Base-by-base conservation (phyloP, 2,888 invertebrate species). In the Coelinius sp. region DNA sequence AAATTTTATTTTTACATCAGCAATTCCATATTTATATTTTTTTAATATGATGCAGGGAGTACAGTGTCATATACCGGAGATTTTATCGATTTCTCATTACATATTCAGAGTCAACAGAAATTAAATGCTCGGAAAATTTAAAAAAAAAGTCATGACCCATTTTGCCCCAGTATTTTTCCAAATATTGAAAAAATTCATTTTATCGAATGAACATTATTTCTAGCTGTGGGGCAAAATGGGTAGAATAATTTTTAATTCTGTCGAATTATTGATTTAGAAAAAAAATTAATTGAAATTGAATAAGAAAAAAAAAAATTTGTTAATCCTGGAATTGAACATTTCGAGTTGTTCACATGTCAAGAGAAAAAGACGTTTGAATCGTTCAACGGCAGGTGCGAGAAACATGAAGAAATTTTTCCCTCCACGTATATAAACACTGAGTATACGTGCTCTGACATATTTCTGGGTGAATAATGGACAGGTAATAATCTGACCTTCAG, bases 341-440 rank as follows among this genome's bases (percentile, higher is more conserved):
- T n/a, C n/a, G n/a, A n/a, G n/a, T n/a, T n/a, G n/a, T n/a, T n/a
- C n/a, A n/a, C n/a, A n/a, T n/a, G n/a, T n/a, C n/a, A 70, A 66
- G 69, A 41, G 59, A 73, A 72, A 72, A 70, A 70, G 46, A 72
- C 65, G 69, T 64, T 66, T 20, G 56, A 31, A 31, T 68, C 67
- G 72, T 76, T 76, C 70, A 76, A 76, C 80, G 81, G 83, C 84
- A 85, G 84, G 84, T 84, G 84, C 81, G 80, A 83, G 83, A 82
- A 74, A 25, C 75, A 76, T 78, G 71, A 65, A 69, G 77, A 73
- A 75, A 75, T 76, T 75, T 74, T 76, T 79, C 70, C 75, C 78
- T 75, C 68, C 67, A 66, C 76, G 74, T 76, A 74, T 74, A 76
- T n/a, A n/a, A n/a, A n/a, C n/a, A n/a, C n/a, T n/a, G n/a, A n/a